A percentile compares a stretch with the other conserved stretches of the same genome.
Evolutionary conservation across 2,113 vertebrate species (phyloP).

Genomic region (Eurystomus gularis): DNA sequence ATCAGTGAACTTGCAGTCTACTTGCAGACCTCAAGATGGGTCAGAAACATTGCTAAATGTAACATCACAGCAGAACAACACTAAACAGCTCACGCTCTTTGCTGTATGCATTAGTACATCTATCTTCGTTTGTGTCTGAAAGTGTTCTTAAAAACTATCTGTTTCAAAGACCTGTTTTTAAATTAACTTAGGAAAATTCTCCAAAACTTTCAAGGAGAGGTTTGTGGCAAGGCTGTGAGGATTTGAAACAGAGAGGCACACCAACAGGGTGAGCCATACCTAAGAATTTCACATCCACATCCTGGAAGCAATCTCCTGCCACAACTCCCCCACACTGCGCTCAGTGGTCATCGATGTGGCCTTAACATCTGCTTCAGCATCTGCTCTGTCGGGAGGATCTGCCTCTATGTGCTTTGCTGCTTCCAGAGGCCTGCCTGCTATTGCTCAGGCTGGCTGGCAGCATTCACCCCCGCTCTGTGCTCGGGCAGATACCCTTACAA

Average conservation of each 20-base stretch:
- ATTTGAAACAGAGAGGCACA: neutral
- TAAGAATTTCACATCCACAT: neutral
- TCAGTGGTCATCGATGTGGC: neutral
- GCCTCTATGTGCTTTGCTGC: neutral
- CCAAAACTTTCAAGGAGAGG: neutral
- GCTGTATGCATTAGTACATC: neutral
- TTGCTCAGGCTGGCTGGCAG: neutral
- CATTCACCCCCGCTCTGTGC: rapidly evolving
- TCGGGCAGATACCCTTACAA: neutral
- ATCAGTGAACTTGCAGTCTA: neutral
- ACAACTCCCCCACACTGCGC: rapidly evolving
- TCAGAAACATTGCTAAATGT: neutral
- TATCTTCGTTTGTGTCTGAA: neutral
- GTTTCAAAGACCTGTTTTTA: neutral
- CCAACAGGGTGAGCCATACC: neutral
- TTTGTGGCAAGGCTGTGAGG: neutral
- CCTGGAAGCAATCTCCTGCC: neutral
- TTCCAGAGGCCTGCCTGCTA: neutral
- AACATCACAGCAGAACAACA: neutral
- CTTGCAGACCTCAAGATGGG: neutral
- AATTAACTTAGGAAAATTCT: neutral
- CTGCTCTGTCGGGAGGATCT: neutral
- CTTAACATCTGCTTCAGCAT: neutral
- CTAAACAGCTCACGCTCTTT: neutral
- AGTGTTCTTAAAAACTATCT: neutral